phyloP scores from a whole-genome alignment of 2,888 invertebrate species.

The Leptura quadrifasciata region DNA sequence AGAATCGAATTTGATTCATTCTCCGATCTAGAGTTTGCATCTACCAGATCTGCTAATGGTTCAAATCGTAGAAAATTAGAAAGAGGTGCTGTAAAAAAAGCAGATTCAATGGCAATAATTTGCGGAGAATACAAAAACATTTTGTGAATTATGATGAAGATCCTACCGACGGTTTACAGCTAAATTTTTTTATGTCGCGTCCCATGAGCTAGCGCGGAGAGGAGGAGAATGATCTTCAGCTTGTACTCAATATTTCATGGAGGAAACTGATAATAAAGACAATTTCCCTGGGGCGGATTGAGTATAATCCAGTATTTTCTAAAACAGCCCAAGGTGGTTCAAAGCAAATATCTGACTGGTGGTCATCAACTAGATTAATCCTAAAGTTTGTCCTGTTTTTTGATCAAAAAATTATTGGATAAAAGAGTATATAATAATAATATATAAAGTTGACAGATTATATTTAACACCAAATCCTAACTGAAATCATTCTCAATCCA shows the following conservation, averaged over 20 bases:
- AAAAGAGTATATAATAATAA: too few relatives aligned
- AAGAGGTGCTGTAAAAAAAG: neutral
- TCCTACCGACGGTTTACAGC: too few relatives aligned
- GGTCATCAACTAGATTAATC: too few relatives aligned
- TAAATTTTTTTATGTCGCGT: neutral
- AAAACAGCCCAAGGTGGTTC: too few relatives aligned
- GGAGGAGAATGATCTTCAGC: neutral
- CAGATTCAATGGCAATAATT: neutral
- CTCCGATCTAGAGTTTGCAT: too few relatives aligned
- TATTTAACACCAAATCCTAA: too few relatives aligned
- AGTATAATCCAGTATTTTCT: neutral
- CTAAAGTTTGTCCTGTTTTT: too few relatives aligned
- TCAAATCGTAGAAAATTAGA: neutral
- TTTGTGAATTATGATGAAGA: neutral
- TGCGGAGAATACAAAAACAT: neutral
- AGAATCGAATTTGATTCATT: constrained; percentile 2
- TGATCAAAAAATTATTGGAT: too few relatives aligned
- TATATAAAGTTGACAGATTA: too few relatives aligned
- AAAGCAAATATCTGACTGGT: too few relatives aligned
- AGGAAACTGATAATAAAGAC: neutral
- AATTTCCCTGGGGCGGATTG: neutral
- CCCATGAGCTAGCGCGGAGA: constrained; percentile 3
- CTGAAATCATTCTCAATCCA: too few relatives aligned
- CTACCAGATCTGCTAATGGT: neutral
- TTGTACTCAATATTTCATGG: neutral